A percentile compares a stretch with the other conserved stretches of the same genome.
phyloP scores from a whole-genome alignment of 2,113 vertebrate species.

The Melanotaenia duboulayi region DNA sequence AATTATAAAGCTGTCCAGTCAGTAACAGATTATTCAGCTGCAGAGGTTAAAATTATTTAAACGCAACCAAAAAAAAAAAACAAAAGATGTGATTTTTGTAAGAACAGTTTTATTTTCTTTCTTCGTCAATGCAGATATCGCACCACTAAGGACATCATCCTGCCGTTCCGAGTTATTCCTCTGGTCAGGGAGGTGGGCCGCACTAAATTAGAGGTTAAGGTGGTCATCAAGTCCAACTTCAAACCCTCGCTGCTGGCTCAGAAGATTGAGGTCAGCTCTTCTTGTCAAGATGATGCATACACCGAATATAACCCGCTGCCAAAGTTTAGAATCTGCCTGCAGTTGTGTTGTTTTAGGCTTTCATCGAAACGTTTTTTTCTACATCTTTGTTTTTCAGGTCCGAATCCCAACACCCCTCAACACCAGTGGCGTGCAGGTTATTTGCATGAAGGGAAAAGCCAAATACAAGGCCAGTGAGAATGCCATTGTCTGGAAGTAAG shows the following conservation, averaged over 20 bases:
- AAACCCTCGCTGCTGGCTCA: constrained; percentile 98
- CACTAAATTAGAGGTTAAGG: constrained; percentile 98
- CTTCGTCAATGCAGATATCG: constrained; percentile 86
- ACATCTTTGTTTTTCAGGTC: constrained; percentile 81
- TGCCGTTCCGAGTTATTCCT: constrained; percentile 97
- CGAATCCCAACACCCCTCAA: constrained; percentile 97
- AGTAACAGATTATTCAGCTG: no score
- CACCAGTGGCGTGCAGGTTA: constrained; percentile 98
- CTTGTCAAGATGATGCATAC: background rate
- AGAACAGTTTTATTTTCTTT: background rate
- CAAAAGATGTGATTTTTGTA: background rate
- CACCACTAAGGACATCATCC: constrained; percentile 99
- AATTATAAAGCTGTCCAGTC: no score
- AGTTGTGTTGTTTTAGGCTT: background rate
- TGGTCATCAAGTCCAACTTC: constrained; percentile 99
- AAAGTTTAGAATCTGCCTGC: background rate
- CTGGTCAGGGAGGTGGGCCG: constrained; percentile 97
- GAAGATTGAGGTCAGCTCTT: constrained; percentile 92
- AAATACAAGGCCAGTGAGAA: constrained; percentile 99
- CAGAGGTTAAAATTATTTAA: background rate
- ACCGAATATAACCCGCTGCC: background rate
- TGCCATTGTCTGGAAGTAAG: constrained; percentile 99
- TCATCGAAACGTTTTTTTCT: background rate
- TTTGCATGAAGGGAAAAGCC: constrained; percentile 99
- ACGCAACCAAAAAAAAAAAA: no score